phyloP scores from a whole-genome alignment of 2,888 invertebrate species.

The Agrochola lota region DNA sequence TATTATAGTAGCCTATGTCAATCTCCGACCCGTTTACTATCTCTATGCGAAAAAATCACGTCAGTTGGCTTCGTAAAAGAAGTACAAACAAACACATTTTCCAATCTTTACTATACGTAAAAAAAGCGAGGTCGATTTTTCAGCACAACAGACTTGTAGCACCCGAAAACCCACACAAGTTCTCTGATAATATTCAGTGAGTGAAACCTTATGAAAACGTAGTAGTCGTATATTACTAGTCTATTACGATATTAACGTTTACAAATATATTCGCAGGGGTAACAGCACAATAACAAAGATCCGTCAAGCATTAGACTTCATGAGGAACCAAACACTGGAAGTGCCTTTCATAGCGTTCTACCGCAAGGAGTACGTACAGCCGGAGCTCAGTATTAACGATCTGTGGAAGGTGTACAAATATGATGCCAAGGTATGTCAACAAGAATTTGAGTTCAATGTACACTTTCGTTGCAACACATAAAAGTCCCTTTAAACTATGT shows the following conservation, averaged over 20 bases:
- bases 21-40: not conserved
- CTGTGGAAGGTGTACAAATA: slow-evolving; percentile 99
- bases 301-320: slow-evolving; percentile 97
- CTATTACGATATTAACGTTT: slow-evolving; percentile 2
- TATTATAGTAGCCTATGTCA: too few relatives aligned
- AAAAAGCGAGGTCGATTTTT: too few relatives aligned
- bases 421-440: slow-evolving; percentile 94
- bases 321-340: slow-evolving; percentile 98
- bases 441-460: not conserved
- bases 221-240: not conserved
- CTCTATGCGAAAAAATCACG: not conserved
- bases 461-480: not conserved
- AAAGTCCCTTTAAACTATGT: not conserved
- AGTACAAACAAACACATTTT: not conserved
- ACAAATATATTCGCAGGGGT: slow-evolving; percentile 83
- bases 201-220: not conserved
- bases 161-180: not conserved
- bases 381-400: slow-evolving; percentile 98
- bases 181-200: not conserved
- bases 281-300: slow-evolving; percentile 96
- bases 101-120: not conserved
- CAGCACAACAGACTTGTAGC: not conserved
- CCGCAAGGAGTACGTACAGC: slow-evolving; percentile 98
- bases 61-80: not conserved
- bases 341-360: slow-evolving; percentile 99